Evolutionary conservation across 2,888 invertebrate genomes (phyloP).

Genomic region (Tinea pellionella): DNA sequence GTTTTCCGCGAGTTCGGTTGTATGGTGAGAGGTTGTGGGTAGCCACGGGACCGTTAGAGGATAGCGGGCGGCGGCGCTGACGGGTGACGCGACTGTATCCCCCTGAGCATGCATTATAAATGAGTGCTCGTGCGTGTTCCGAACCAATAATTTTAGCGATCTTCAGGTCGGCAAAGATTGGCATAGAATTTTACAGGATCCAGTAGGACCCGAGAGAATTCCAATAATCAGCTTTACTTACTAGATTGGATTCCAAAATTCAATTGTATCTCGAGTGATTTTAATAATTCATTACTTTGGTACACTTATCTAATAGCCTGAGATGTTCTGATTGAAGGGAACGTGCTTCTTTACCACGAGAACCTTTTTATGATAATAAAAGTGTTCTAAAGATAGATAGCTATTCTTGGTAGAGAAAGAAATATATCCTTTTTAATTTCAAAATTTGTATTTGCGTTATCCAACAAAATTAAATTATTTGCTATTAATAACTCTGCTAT

Average conservation of each 20-base stretch:
- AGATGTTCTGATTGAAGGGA: slow-evolving; percentile 7
- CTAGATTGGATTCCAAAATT: slow-evolving; percentile 62
- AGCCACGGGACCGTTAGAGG: slow-evolving; percentile 12
- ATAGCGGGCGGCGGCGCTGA: slow-evolving; percentile 16
- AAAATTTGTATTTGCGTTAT: no score
- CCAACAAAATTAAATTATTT: no score
- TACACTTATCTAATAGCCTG: slow-evolving; percentile 4
- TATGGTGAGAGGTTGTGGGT: slow-evolving; percentile 16
- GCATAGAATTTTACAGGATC: slow-evolving; percentile 50
- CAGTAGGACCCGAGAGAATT: slow-evolving; percentile 44
- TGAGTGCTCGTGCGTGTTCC: slow-evolving; percentile 42
- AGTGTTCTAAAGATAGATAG: no score
- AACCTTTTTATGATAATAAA: background rate
- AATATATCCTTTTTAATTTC: no score
- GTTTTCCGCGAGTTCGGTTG: slow-evolving; percentile 26
- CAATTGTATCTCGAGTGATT: slow-evolving; percentile 60
- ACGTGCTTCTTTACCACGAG: background rate
- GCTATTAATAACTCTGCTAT: no score
- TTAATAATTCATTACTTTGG: slow-evolving; percentile 62
- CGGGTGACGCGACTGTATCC: slow-evolving; percentile 17
- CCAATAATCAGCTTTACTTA: slow-evolving; percentile 66
- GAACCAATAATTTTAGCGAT: slow-evolving; percentile 46
- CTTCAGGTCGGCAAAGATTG: slow-evolving; percentile 47
- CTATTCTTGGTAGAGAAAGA: no score
- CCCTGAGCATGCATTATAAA: slow-evolving; percentile 42